Base-by-base conservation (phyloP, 2,113 vertebrate genomes). In the Microcebus ravelobensis region DNA sequence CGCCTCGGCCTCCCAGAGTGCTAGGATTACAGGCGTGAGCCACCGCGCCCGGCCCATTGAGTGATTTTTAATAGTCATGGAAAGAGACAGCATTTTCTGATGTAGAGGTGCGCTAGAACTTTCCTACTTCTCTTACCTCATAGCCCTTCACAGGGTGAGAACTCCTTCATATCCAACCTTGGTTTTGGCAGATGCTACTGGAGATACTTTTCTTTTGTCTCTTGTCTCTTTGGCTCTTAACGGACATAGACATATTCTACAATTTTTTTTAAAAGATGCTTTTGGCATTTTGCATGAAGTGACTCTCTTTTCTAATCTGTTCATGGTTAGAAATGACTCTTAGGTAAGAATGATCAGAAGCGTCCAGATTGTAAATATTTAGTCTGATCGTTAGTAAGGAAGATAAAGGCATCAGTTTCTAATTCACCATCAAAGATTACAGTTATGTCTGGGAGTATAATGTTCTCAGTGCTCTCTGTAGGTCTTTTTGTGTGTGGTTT, bases 211-310 rank as follows among this genome's bases (percentile, higher is more conserved):
- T 87, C 82, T 68, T 71, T 39, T 27, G 2, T 70, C 15, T 90
- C 11, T 94, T 67, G 39, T 42, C 39, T 39, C 39, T 39, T 39
- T 39, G 39, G 5, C 6, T 39, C 39, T 93, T 87, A 8, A 29
- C 63, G 25, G 45, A 68, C 34, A n/a, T 31, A 92, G 59, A 77
- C 52, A 68, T 89, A 55, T 20, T 74, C 61, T 91, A 14, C 50
- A 80, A 3, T 80, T 94, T 88, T 45, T 45, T 83, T 90, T 93
- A 86, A 81, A 86, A 68, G 94, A 77, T 27, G 88, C 42, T 11
- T n/a, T 74, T 27, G 10, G 15, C 36, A 76, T 95, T 91, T 96
- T 94, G 5, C 57, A 39, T 59, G 25, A 85, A 81, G 52, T 61
- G n/a, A 34, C 50, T 85, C 6, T 36, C n/a, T 89, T 94, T 96